These are phyloP conservation scores for Meloidogyne exigua DNA, from an alignment of 1,140 invertebrate genomes.

Conservation along the genomic window DNA sequence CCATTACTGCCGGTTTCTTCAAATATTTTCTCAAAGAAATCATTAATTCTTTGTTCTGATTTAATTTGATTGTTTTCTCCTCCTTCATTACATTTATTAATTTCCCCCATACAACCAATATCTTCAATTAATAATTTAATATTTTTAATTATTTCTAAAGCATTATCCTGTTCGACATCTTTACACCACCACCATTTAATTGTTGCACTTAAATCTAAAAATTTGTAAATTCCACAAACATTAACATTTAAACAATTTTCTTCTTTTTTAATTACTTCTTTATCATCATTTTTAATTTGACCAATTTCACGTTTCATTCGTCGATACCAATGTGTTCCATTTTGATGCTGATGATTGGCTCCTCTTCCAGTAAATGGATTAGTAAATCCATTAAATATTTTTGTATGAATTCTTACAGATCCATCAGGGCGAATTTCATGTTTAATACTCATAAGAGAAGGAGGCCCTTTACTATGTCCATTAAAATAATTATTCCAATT, in stretches of 20 bases:
- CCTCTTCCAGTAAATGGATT: neutral
- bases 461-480: neutral
- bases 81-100: neutral
- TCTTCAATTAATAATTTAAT: neutral
- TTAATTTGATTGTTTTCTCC: neutral
- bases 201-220: neutral
- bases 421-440: neutral
- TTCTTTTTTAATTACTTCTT: neutral
- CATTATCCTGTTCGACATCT: neutral
- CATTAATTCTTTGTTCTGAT: neutral
- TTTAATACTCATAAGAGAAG: neutral
- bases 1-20: neutral
- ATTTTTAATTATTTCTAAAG: slow-evolving; percentile 1
- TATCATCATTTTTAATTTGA: neutral
- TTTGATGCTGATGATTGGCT: neutral
- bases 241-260: neutral
- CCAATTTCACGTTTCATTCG: neutral
- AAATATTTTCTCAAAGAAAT: neutral
- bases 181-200: neutral
- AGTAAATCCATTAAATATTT: neutral
- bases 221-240: neutral
- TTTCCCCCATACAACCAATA: neutral
- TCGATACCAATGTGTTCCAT: neutral
- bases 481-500: neutral
- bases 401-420: neutral